These are phyloP conservation scores for Halcyon leucocephala DNA, from an alignment of 2,797 vertebrate genomes.

Conservation along the genomic window DNA sequence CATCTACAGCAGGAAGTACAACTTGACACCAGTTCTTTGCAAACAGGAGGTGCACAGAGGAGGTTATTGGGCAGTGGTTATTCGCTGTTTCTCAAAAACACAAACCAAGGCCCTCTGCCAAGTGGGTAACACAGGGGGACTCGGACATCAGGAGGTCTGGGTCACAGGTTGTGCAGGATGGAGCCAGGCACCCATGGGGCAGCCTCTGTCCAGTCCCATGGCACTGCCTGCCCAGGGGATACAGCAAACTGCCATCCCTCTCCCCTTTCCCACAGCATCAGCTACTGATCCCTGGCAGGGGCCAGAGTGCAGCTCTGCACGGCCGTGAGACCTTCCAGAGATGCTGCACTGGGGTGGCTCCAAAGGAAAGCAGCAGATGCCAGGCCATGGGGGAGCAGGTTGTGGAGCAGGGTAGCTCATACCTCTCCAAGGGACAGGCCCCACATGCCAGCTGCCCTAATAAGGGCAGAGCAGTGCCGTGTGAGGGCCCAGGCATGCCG, in stretches of 20 bases:
- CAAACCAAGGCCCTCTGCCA: not conserved
- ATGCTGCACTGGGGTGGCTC: fast-evolving
- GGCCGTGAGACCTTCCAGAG: fast-evolving
- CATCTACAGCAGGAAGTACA: not conserved
- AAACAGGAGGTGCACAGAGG: not conserved
- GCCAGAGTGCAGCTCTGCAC: fast-evolving
- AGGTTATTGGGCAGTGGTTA: not conserved
- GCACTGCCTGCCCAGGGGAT: not conserved
- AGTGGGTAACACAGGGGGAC: fast-evolving
- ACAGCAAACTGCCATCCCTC: fast-evolving
- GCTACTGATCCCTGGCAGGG: fast-evolving
- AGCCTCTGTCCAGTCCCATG: fast-evolving
- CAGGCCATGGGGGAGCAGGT: not conserved
- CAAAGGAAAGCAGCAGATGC: fast-evolving
- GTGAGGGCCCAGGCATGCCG: not conserved
- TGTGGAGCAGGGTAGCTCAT: not conserved
- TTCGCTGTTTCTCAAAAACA: not conserved
- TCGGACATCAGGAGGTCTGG: fast-evolving
- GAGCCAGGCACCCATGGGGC: not conserved
- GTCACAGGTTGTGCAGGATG: not conserved
- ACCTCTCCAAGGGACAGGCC: not conserved
- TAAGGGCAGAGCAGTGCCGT: not conserved
- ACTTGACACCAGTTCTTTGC: not conserved
- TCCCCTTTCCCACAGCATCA: not conserved
- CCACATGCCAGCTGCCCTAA: not conserved